Conservation (phyloP, 1,140 invertebrate genomes). For the Paracyclopina nana region DNA sequence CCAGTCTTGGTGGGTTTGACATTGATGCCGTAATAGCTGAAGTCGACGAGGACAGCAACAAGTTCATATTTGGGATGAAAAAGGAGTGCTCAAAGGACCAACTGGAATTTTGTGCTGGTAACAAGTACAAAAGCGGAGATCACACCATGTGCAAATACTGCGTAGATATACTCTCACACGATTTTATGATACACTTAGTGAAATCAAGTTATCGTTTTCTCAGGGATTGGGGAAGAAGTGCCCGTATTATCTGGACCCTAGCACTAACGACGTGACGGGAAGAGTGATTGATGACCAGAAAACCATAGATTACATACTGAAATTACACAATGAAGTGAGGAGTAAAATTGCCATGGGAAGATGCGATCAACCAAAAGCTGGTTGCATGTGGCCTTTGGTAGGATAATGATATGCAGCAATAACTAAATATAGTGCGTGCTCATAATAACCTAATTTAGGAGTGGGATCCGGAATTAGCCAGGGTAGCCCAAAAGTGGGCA, state of each 20-base stretch:
- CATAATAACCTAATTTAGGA: slow-evolving; percentile 5
- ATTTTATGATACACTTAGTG: background rate
- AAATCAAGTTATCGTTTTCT: background rate
- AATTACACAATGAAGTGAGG: slow-evolving; percentile 5
- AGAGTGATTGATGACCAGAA: background rate
- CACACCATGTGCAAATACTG: slow-evolving; percentile 6
- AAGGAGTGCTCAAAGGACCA: background rate
- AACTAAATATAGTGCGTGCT: background rate
- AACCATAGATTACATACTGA: slow-evolving; percentile 1
- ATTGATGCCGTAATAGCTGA: background rate
- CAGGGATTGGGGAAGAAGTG: slow-evolving; percentile 1
- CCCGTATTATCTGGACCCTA: slow-evolving; percentile 7
- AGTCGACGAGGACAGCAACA: background rate
- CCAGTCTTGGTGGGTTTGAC: too few relatives aligned
- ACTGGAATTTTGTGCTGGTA: background rate
- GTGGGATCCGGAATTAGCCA: slow-evolving; percentile 11
- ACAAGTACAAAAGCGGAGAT: background rate
- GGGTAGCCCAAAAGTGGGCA: slow-evolving; percentile 15
- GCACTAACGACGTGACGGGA: slow-evolving; percentile 1
- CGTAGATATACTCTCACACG: background rate
- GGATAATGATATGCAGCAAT: background rate
- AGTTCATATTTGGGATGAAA: background rate
- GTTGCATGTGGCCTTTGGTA: slow-evolving; percentile 14
- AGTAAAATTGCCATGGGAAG: slow-evolving; percentile 12
- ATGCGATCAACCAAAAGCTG: slow-evolving; percentile 15